These are phyloP conservation scores for Parazoanthus swiftii DNA, from an alignment of 92 coral and sea anemone species.

Conservation along the genomic window DNA sequence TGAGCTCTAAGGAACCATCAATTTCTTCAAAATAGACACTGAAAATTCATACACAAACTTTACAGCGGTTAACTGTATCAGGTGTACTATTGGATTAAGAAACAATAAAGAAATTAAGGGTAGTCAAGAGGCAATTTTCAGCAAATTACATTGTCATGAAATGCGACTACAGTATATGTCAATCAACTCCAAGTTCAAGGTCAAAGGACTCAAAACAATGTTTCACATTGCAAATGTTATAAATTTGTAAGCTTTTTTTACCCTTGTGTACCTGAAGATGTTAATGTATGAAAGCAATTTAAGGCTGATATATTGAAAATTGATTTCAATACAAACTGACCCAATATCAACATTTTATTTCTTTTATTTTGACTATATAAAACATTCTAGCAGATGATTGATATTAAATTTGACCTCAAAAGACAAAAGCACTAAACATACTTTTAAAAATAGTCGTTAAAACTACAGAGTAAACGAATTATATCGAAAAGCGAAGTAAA, in stretches of 20 bases:
- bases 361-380: background rate
- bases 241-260: background rate
- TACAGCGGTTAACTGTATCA: background rate
- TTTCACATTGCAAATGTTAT: background rate
- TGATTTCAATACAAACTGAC: background rate
- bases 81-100: background rate
- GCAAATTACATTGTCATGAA: background rate
- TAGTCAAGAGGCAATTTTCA: too few relatives aligned
- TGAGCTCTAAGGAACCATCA: too few relatives aligned
- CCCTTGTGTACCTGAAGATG: background rate
- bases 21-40: too few relatives aligned
- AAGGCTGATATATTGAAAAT: constrained; percentile 1
- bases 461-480: background rate
- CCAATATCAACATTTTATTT: background rate
- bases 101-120: too few relatives aligned
- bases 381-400: background rate
- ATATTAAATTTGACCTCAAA: background rate
- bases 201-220: background rate
- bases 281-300: background rate
- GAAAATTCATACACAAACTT: too few relatives aligned
- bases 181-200: background rate
- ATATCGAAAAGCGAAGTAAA: background rate
- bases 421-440: background rate
- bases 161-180: background rate
- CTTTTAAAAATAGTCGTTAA: too few relatives aligned